Base-by-base conservation (phyloP, 2,797 vertebrate species). In the Chelidonichthys spinosus region DNA sequence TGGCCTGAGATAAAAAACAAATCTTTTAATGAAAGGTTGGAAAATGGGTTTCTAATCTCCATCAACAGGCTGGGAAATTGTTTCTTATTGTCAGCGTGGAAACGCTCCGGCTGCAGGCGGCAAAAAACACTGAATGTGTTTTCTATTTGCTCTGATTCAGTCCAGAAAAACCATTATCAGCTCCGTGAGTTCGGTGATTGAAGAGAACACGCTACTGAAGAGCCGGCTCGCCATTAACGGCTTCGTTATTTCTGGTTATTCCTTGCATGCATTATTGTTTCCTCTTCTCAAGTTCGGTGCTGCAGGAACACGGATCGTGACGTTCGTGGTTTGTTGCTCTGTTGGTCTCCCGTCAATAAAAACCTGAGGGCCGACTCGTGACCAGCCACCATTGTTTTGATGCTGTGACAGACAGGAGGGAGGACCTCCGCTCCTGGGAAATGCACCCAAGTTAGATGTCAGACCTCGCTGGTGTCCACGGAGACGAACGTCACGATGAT, bases 41-140 rank as follows among this genome's bases (percentile, higher is more conserved):
- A 25, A 78, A 87, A 84, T 63, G 60, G 15, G 25, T 83, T 88
- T 78, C 9, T 83, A 77, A 81, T 90, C 75, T 78, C 32, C 39
- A 65, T 74, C 67, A 50, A 43, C 72, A 71, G 58, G 49, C 47
- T 17, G 56, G 56, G 63, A 84, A 78, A 85, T 70, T 1, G 15
- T 66, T 76, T 80, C 9, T 55, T 76, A 56, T 68, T 76, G 69
- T 65, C 63, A 33, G 7, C 8, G 35, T 63, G 8, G 55, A 50
- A 25, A 55, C 17, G 5, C 63, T 69, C 42, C 72, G 62, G 52
- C 84, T 72, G 65, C 60, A 56, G 76, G 75, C 63, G 32, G 74
- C 68, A 68, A 33, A 52, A 72, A 50, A 47, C 25, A 25, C 25
- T 25, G 6, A 66, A 63, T 62, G 7, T 40, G 8, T 72, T 25